phyloP scores from a whole-genome alignment of 2,888 invertebrate genomes.

The Leptothorax acervorum region DNA sequence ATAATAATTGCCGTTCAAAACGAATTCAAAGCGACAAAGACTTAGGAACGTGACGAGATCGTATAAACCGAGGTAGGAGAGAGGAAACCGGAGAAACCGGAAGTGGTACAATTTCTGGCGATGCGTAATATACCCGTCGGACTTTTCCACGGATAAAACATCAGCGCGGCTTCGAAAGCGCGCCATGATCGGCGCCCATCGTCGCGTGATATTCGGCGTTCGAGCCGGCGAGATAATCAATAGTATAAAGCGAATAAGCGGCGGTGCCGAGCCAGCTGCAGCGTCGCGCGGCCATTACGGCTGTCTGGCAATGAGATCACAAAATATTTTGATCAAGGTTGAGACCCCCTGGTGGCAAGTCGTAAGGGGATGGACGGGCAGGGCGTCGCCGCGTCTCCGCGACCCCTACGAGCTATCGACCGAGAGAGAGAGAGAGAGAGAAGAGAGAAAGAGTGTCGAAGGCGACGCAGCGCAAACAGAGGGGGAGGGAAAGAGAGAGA shows the following conservation, averaged over 20 bases:
- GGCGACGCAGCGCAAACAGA: constrained; percentile 51
- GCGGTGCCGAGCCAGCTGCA: constrained; percentile 48
- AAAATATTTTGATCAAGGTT: constrained; percentile 73
- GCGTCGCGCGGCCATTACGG: constrained; percentile 45
- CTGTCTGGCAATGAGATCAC: constrained; percentile 56
- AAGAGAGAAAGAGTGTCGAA: constrained; percentile 68
- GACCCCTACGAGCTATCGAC: constrained; percentile 85
- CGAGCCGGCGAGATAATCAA: constrained; percentile 48
- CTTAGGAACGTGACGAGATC: background rate
- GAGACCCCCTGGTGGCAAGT: constrained; percentile 82
- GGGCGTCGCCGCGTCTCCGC: constrained; percentile 85
- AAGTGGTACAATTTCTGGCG: background rate
- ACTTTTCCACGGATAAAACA: background rate
- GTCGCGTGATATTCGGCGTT: constrained; percentile 42
- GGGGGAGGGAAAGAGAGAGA: constrained; percentile 52
- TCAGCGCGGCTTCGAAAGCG: constrained; percentile 1
- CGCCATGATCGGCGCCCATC: constrained; percentile 13
- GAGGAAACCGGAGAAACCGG: background rate
- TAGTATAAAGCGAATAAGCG: constrained; percentile 49
- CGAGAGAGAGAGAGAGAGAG: constrained; percentile 76
- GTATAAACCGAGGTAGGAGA: background rate
- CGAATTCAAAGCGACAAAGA: background rate
- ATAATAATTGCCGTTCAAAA: constrained; percentile 33
- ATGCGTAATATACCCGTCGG: background rate
- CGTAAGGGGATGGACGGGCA: constrained; percentile 81